Conservation (phyloP, 1,140 invertebrate species). For the Panagrolaimus sp. region DNA sequence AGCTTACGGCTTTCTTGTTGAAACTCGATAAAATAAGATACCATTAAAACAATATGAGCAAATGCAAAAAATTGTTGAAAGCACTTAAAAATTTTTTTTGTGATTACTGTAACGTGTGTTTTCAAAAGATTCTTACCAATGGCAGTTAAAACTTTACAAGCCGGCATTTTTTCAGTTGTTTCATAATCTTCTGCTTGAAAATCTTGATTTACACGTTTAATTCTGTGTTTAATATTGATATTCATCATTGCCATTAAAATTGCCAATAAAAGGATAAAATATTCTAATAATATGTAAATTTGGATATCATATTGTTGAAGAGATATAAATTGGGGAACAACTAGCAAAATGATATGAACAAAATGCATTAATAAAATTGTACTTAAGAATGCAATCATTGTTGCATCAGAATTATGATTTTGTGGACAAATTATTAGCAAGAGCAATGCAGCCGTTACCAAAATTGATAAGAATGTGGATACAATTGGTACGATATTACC, state of each 20-base stretch:
- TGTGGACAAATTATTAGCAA: slow-evolving; percentile 2
- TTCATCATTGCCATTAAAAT: neutral
- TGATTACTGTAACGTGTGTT: too few relatives aligned
- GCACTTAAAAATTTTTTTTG: neutral
- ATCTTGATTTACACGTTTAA: neutral
- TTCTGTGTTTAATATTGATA: neutral
- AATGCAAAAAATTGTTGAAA: neutral
- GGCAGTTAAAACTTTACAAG: too few relatives aligned
- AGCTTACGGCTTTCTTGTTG: slow-evolving; percentile 5
- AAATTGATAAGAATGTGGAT: slow-evolving; percentile 23
- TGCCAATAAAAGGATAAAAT: neutral
- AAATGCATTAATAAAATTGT: slow-evolving; percentile 26
- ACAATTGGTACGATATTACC: slow-evolving; percentile 27
- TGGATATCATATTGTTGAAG: slow-evolving; percentile 13
- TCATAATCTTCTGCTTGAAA: too few relatives aligned
- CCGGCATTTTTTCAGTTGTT: too few relatives aligned
- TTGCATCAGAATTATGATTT: slow-evolving; percentile 19
- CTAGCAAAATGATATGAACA: slow-evolving; percentile 21
- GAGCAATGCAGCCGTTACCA: slow-evolving; percentile 33
- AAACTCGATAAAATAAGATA: neutral
- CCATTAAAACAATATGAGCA: neutral
- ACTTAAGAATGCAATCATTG: slow-evolving; percentile 26
- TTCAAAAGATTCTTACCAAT: too few relatives aligned
- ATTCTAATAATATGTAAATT: slow-evolving; percentile 4
- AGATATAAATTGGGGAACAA: slow-evolving; percentile 20